phyloP scores from a whole-genome alignment of 2,113 vertebrate genomes.

The Poicephalus gulielmi region DNA sequence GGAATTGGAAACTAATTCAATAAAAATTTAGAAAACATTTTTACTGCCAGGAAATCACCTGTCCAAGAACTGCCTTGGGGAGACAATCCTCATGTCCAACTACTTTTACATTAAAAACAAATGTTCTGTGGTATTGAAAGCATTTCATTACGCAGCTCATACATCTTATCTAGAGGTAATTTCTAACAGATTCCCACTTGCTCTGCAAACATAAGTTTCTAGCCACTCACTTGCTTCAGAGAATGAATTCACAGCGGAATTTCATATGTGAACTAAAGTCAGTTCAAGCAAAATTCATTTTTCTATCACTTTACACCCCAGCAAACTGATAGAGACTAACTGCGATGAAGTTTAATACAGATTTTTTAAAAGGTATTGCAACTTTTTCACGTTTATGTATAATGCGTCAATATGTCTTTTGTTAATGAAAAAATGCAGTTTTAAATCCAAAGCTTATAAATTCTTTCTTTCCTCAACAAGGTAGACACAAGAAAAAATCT shows the following conservation, averaged over 20 bases:
- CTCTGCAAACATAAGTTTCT: constrained; percentile 65
- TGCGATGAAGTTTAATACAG: constrained; percentile 60
- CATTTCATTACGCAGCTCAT: constrained; percentile 65
- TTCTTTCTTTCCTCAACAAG: background rate
- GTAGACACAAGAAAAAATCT: background rate
- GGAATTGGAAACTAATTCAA: constrained; percentile 48
- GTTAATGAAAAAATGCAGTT: background rate
- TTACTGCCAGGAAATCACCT: constrained; percentile 68
- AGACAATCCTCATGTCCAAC: constrained; percentile 61
- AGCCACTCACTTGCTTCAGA: constrained; percentile 46
- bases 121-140: constrained; percentile 68
- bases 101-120: constrained; percentile 77
- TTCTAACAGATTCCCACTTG: constrained; percentile 75
- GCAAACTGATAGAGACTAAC: constrained; percentile 58
- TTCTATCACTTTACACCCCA: constrained; percentile 61
- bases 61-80: constrained; percentile 41
- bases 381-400: constrained; percentile 38
- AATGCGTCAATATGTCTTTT: constrained; percentile 4
- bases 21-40: constrained; percentile 61
- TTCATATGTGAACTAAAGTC: constrained; percentile 70
- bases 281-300: constrained; percentile 70
- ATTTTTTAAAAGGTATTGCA: constrained; percentile 51
- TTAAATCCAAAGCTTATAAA: background rate
- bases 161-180: constrained; percentile 73
- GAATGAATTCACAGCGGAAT: constrained; percentile 2